Evolutionary conservation across 2,888 invertebrate genomes (phyloP), one percentile per base, ranked within the genome.

Genomic region (Acleris laterana): DNA sequence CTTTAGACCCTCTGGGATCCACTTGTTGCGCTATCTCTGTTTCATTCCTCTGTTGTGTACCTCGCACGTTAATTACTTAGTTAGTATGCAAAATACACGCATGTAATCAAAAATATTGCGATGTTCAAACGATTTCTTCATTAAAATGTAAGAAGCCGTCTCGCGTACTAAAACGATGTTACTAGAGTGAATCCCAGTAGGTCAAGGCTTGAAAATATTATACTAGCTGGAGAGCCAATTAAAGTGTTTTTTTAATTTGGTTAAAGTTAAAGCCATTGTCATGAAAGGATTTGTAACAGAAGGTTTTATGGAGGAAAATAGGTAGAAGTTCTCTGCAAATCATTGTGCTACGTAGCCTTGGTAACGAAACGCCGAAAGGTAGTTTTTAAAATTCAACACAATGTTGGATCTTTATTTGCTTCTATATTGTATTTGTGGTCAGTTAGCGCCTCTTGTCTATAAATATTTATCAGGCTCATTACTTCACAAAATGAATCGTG

Each of bases 1-100:
- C 79, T 81, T 78, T 77, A 82, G 79, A 80, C 81, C 79, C 77
- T 78, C 82, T 83, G 84, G 85, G 82, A 84, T 84, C 80, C 75
- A 78, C 78, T 69, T 57, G 77, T 89, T 88, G 76, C 81, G 72
- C 77, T 86, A 89, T 83, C 74, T 78, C 77, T 72, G 72, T 74
- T 81, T 81, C 78, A n/a, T n/a, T n/a, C 76, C 76, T 74, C 79
- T 79, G 74, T 76, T 76, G 71, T 77, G 73, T 80, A 76, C 75
- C 75, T 77, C 68, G 80, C 77, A 81, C 82, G 75, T 74, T 73
- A 77, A 82, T 83, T 76, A 75, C 72, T 64, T 70, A 70, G 74
- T 73, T 38, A 9, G 60, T 62, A 68, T 55, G 68, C 46, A 60
- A 68, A 70, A 44, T 55, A 55, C 49, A 51, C 49, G 51, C 55